phyloP scores from a whole-genome alignment of 2,888 invertebrate genomes.

The Hemaris fuciformis region DNA sequence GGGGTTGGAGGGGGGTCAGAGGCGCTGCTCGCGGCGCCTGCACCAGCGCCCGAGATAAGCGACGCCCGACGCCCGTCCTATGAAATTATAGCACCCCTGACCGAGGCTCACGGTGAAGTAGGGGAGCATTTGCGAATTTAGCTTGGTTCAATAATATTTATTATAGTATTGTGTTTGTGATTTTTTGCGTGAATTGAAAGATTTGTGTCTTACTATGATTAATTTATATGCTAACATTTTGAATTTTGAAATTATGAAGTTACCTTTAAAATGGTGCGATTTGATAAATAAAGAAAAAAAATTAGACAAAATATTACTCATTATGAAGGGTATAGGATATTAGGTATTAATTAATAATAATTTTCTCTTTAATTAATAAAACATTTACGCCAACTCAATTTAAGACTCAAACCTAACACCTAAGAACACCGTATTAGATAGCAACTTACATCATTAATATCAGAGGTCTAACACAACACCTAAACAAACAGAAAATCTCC shows the following conservation, averaged over 20 bases:
- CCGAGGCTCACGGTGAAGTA: constrained; percentile 25
- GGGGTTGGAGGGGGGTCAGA: constrained; percentile 35
- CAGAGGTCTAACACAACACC: neutral
- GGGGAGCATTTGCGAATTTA: neutral
- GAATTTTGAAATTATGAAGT: too few relatives aligned
- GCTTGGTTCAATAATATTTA: neutral
- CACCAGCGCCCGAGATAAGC: constrained; percentile 77
- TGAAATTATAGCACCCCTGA: constrained; percentile 74
- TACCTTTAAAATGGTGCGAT: too few relatives aligned
- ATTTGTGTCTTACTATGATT: too few relatives aligned
- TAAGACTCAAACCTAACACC: neutral
- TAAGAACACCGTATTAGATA: neutral
- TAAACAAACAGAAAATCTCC: neutral
- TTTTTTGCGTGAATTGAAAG: too few relatives aligned
- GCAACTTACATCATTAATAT: too few relatives aligned
- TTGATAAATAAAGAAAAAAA: too few relatives aligned
- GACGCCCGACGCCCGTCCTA: constrained; percentile 76
- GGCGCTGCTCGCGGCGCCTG: constrained; percentile 74
- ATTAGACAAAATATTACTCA: too few relatives aligned
- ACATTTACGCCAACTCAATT: too few relatives aligned
- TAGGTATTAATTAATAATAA: too few relatives aligned
- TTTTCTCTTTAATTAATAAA: too few relatives aligned
- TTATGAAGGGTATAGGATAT: too few relatives aligned
- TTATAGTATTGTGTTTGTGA: neutral
- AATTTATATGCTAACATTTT: too few relatives aligned